Base-by-base conservation (phyloP, 1,140 invertebrate genomes). In the Cyrtorhinus lividipennis region DNA sequence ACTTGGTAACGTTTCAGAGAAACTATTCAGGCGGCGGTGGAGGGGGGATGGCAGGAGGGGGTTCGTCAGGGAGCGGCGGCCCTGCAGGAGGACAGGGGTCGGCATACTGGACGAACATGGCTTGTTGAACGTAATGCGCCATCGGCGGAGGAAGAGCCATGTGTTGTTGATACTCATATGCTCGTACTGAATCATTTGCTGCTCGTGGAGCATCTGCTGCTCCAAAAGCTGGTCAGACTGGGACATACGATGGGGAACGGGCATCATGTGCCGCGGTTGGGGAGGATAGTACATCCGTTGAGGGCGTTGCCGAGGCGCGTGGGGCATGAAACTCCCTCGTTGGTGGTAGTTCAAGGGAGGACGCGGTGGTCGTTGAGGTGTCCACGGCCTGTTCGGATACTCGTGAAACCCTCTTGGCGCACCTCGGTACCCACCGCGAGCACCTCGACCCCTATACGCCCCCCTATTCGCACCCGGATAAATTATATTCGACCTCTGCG, bases 61-160 rank as follows among this genome's bases (percentile, higher is more conserved):
- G 64, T 20, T 63, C 64, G 22, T 63, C 62, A 8, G 63, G 63
- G 18, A 64, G 59, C 5, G 63, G 63, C 3, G 63, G 63, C 2
- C 61, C 56, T 20, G 61, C 61, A 56, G 62, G 64, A 22, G 24
- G 58, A 22, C 26, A 15, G 59, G 64, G 61, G 20, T 62, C 59
- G 15, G 20, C 1, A 12, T 58, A 57, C n/a, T n/a, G n/a, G n/a
- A n/a, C n/a, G n/a, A n/a, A n/a, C n/a, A n/a, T n/a, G n/a, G n/a
- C n/a, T 5, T 30, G 53, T 20, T 27, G 46, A 1, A 26, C 27
- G 56, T 8, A 59, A 18, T 24, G 26, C 20, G 62, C 27, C 3
- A 56, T 23, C 2, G 23, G 22, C 15, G 59, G 53, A 38, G 30
- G 20, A 13, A 59, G 63, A 60, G 30, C 38, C 44, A 46, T n/a